Conservation (phyloP, 2,113 vertebrate species). For the Actenoides lindsayi region DNA sequence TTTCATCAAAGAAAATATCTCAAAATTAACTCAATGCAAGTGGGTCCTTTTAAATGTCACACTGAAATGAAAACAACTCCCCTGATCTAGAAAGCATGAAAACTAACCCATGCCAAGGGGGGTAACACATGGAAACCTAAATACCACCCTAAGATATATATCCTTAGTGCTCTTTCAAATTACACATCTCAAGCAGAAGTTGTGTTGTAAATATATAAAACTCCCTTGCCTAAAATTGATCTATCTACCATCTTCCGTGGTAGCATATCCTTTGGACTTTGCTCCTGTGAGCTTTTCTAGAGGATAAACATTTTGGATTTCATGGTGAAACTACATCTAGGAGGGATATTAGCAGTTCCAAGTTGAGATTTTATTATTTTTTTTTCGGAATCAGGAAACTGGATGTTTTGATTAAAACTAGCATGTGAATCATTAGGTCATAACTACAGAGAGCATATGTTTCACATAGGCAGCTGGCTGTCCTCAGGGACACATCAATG, state of each 20-base stretch:
- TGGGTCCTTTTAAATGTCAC: not conserved
- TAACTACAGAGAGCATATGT: not conserved
- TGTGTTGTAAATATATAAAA: not conserved
- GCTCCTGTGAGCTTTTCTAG: not conserved
- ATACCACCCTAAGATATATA: fast-evolving
- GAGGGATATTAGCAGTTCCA: not conserved
- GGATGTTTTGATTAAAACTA: not conserved
- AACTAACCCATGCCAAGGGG: not conserved
- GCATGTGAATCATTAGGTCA: not conserved
- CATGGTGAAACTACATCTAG: not conserved
- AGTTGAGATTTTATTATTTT: not conserved
- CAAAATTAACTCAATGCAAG: not conserved
- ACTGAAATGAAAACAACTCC: not conserved
- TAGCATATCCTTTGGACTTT: not conserved
- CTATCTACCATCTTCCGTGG: fast-evolving
- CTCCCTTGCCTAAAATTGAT: not conserved
- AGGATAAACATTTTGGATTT: not conserved
- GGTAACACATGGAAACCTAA: not conserved
- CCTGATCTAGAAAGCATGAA: not conserved
- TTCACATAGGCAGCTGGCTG: not conserved
- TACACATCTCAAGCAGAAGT: not conserved
- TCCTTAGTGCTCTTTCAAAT: not conserved
- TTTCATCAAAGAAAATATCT: not conserved
- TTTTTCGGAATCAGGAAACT: not conserved
- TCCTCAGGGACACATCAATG: not conserved